These are phyloP conservation scores for Drosophila austrosaltans DNA, from an alignment of 2,888 invertebrate genomes.

Conservation along the genomic window DNA sequence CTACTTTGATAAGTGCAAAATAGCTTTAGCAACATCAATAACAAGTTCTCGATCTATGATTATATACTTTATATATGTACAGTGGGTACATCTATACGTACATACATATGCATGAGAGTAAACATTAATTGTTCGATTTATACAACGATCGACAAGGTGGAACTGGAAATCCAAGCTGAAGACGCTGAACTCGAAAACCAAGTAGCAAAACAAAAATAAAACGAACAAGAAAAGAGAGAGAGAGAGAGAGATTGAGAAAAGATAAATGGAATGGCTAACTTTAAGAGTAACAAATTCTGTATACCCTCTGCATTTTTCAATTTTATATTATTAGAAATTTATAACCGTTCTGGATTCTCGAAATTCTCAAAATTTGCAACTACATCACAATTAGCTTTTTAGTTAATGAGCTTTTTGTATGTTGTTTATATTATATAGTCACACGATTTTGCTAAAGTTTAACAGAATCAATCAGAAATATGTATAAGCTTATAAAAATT, in stretches of 20 bases:
- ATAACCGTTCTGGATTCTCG: too few species aligned
- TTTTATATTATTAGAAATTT: too few species aligned
- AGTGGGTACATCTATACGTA: background rate
- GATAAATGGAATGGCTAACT: too few species aligned
- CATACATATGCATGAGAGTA: background rate
- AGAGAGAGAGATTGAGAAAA: background rate
- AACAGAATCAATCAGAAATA: too few species aligned
- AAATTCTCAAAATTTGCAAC: too few species aligned
- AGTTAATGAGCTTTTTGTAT: too few species aligned
- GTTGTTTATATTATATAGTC: too few species aligned
- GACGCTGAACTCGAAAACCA: constrained; percentile 1
- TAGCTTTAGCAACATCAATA: background rate
- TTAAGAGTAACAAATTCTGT: too few species aligned
- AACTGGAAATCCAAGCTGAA: constrained; percentile 12
- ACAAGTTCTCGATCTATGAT: background rate
- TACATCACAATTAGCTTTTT: too few species aligned
- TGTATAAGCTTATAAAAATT: too few species aligned
- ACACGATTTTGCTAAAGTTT: too few species aligned
- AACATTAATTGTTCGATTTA: constrained; percentile 20
- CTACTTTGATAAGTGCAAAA: constrained; percentile 26
- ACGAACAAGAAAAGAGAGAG: background rate
- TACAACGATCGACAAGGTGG: constrained; percentile 13
- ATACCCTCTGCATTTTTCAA: too few species aligned
- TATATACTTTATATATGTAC: background rate
- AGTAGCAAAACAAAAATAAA: background rate